phyloP scores from a whole-genome alignment of 2,888 invertebrate species.

The Tipula unca region DNA sequence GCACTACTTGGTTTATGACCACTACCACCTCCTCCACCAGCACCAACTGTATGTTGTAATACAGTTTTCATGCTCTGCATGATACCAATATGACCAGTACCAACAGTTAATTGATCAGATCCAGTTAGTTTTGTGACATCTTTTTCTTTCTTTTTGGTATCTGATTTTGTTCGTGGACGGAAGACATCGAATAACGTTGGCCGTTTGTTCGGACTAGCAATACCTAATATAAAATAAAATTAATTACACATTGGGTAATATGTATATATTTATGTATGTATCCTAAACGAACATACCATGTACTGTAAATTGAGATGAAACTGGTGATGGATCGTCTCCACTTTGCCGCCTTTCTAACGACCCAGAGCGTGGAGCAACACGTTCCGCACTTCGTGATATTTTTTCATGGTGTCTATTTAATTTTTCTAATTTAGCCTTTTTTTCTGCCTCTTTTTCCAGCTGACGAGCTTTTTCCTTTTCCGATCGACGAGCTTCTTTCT shows the following conservation, averaged over 20 bases:
- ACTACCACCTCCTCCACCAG: slow-evolving; percentile 29
- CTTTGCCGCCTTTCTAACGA: slow-evolving; percentile 40
- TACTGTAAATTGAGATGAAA: slow-evolving; percentile 42
- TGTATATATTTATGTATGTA: too few species aligned
- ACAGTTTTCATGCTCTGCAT: slow-evolving; percentile 81
- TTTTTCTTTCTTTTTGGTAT: slow-evolving; percentile 47
- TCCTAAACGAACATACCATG: slow-evolving; percentile 32
- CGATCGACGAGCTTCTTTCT: slow-evolving; percentile 40
- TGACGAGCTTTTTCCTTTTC: slow-evolving; percentile 41
- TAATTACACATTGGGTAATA: too few species aligned
- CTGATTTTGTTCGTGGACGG: slow-evolving; percentile 65
- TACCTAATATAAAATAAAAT: slow-evolving; percentile 38
- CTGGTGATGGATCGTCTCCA: slow-evolving; percentile 39
- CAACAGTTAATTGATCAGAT: slow-evolving; percentile 32
- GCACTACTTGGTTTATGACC: slow-evolving; percentile 31
- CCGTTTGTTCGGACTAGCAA: slow-evolving; percentile 59
- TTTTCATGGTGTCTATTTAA: slow-evolving; percentile 40
- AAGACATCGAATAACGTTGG: slow-evolving; percentile 75
- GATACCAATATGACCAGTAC: slow-evolving; percentile 43
- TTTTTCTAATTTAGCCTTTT: slow-evolving; percentile 38
- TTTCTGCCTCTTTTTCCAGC: slow-evolving; percentile 36
- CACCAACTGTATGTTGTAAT: slow-evolving; percentile 49
- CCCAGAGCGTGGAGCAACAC: slow-evolving; percentile 38
- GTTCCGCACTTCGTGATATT: slow-evolving; percentile 41
- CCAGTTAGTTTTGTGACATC: slow-evolving; percentile 28